Evolutionary conservation across 2,113 vertebrate species (phyloP).

Genomic region (Gnathonemus longibarbis): DNA sequence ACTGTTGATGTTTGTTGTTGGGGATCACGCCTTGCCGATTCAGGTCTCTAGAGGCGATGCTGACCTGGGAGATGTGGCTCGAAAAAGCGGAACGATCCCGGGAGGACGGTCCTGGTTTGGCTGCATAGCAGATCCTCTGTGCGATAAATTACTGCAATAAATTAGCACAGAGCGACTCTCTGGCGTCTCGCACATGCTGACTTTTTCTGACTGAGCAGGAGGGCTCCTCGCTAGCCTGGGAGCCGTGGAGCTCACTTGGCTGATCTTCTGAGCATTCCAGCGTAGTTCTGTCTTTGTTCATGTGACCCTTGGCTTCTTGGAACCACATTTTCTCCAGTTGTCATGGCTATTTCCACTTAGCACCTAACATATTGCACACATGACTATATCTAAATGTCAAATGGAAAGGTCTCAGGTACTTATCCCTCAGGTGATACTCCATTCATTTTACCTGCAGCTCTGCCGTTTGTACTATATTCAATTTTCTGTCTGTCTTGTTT

Average conservation of each 20-base stretch:
- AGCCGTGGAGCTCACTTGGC: neutral
- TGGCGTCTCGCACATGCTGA: neutral
- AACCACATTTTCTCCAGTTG: neutral
- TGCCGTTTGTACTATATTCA: too few species aligned
- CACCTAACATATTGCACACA: neutral
- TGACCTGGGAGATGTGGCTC: neutral
- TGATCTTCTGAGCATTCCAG: neutral
- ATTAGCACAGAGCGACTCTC: neutral
- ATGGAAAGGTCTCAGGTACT: neutral
- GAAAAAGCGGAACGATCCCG: neutral
- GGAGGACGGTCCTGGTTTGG: neutral
- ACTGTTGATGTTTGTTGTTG: neutral
- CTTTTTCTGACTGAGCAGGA: neutral
- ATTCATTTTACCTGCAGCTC: neutral
- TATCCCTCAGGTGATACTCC: neutral
- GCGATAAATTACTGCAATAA: neutral
- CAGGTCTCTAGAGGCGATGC: neutral
- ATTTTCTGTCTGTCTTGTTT: neutral
- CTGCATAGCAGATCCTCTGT: neutral
- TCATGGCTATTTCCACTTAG: neutral
- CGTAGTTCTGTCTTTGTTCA: neutral
- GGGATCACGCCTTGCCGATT: neutral
- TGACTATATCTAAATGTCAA: neutral
- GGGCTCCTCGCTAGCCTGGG: neutral
- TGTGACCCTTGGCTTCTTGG: neutral